Evolutionary conservation across 2,888 invertebrate genomes (phyloP).

Genomic region (Agrotis exclamationis): DNA sequence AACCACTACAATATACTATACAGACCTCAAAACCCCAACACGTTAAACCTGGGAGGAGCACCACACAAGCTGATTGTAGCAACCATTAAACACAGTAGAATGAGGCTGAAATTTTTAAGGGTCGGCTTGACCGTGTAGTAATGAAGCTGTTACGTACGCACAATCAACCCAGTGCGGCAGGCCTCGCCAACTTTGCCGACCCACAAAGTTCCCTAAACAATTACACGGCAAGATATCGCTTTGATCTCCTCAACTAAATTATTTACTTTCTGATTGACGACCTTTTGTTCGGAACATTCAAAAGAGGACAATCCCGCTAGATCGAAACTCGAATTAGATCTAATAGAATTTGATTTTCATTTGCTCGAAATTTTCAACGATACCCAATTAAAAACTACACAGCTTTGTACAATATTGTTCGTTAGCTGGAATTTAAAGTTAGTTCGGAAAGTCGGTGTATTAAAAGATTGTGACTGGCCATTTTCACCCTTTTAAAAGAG

Average conservation of each 20-base stretch:
- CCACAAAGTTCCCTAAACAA: slow-evolving; percentile 60
- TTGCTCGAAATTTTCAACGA: slow-evolving; percentile 27
- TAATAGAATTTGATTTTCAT: slow-evolving; percentile 43
- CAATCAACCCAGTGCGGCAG: slow-evolving; percentile 53
- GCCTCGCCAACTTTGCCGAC: slow-evolving; percentile 48
- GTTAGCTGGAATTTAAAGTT: slow-evolving; percentile 16
- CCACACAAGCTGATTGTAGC: slow-evolving; percentile 31
- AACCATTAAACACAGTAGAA: slow-evolving; percentile 55
- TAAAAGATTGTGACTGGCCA: slow-evolving; percentile 14
- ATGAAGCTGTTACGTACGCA: slow-evolving; percentile 62
- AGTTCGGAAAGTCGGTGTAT: neutral
- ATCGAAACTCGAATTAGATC: slow-evolving; percentile 26
- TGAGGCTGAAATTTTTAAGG: slow-evolving; percentile 56
- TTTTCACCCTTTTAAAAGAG: slow-evolving; percentile 18
- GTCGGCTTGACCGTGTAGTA: slow-evolving; percentile 52
- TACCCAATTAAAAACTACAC: slow-evolving; percentile 31
- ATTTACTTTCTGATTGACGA: slow-evolving; percentile 72
- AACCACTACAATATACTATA: slow-evolving; percentile 17
- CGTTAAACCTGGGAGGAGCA: slow-evolving; percentile 20
- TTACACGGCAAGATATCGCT: slow-evolving; percentile 68
- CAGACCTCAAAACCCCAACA: neutral
- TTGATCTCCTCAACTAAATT: slow-evolving; percentile 74
- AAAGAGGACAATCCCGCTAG: slow-evolving; percentile 47
- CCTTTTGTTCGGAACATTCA: slow-evolving; percentile 63
- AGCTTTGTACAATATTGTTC: slow-evolving; percentile 23